These are phyloP conservation scores for Mesochorus sp. DNA, from an alignment of 2,888 invertebrate genomes.

Conservation along the genomic window DNA sequence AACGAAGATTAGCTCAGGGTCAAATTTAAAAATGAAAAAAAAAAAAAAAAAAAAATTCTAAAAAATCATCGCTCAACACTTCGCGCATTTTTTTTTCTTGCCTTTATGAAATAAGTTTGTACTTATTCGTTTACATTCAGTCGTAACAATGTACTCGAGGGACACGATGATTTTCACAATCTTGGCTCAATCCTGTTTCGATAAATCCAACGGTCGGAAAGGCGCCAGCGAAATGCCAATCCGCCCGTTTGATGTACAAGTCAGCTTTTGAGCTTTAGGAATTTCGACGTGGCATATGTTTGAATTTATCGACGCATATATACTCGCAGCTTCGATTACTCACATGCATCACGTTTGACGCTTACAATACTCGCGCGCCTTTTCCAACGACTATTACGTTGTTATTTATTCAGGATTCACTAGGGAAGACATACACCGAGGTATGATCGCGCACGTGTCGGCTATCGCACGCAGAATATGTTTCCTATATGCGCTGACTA, in stretches of 20 bases:
- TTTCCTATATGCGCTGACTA: no score
- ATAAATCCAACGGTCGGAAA: neutral
- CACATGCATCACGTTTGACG: conserved; percentile 4
- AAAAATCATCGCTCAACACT: conserved; percentile 7
- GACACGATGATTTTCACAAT: conserved; percentile 36
- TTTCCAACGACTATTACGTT: conserved; percentile 8
- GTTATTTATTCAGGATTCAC: neutral
- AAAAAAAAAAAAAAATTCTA: no score
- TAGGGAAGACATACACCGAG: no score
- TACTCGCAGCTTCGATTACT: conserved; percentile 5
- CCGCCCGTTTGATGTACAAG: no score
- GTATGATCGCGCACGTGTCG: no score
- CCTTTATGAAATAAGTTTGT: neutral
- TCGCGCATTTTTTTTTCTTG: neutral
- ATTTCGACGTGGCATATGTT: neutral
- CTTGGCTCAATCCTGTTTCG: conserved; percentile 22
- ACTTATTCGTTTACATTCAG: conserved; percentile 3
- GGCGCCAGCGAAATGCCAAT: no score
- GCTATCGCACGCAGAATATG: no score
- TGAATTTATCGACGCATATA: conserved; percentile 17
- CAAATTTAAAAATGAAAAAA: no score
- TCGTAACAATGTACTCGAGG: conserved; percentile 18
- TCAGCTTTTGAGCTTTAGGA: neutral
- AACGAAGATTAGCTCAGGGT: no score
- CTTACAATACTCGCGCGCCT: neutral